Evolutionary conservation across 2,113 vertebrate genomes (phyloP), one percentile per base, ranked within the genome.

Genomic region (Heptranchias perlo): DNA sequence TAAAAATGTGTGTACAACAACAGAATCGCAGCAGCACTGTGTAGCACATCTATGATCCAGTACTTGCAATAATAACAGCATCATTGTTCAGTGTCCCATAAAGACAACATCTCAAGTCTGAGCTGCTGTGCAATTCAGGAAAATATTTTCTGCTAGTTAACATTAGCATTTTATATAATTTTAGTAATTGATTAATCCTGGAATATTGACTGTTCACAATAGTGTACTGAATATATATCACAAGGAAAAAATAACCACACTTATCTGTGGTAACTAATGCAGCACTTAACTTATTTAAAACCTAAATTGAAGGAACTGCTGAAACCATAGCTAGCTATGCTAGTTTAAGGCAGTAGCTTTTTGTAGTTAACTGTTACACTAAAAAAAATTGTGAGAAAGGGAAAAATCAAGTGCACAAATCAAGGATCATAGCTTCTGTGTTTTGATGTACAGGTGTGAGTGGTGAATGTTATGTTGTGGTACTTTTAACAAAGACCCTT

Each of bases 221-320:
- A 67, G 93, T 23, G 25, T 21, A 18, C 54, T 64, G 61, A 94
- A 64, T 82, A n/a, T 31, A n/a, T n/a, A 39, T 31, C 13, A 82
- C n/a, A 82, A 82, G 76, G 54, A 25, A 87, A n/a, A 35, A 58
- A n/a, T 62, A 39, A 28, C 58, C 6, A 93, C 54, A 62, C 91
- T 28, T n/a, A 61, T 23, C 91, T 93, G n/a, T 93, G 54, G n/a
- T 94, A 91, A 65, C 92, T 94, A 94, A 94, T 67, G 25, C 31
- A 94, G 92, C 28, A 28, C 1, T 69, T 69, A 91, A 91, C 52
- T 91, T 91, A 91, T 69, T 95, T 95, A 61, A 91, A 58, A 52
- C 0, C 69, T 76, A 73, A 89, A 89, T 28, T 35, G 31, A 28
- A 35, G 49, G 54, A 58, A 58, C 52, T 91, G 52, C 52, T 91